Evolutionary conservation across 2,113 vertebrate species (phyloP).

Genomic region (Agelaius phoeniceus): DNA sequence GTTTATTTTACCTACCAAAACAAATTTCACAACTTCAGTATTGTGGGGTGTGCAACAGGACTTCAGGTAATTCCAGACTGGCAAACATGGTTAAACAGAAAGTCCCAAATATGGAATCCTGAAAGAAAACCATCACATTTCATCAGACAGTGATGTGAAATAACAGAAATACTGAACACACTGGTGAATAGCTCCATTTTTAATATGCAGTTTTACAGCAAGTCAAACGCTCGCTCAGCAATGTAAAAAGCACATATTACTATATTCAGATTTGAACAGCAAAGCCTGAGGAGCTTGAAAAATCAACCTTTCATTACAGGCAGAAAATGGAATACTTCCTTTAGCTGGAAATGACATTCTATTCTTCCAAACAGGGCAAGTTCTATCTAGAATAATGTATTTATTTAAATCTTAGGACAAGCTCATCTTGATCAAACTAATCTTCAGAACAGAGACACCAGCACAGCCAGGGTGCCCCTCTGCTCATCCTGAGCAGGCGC

Average conservation of each 20-base stretch:
- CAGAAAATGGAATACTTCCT: background rate
- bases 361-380: background rate
- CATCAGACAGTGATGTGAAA: background rate
- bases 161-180: background rate
- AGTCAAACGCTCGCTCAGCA: background rate
- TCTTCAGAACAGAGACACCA: background rate
- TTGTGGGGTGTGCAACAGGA: constrained; percentile 23
- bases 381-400: background rate
- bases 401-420: background rate
- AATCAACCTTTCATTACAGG: background rate
- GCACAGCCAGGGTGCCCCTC: background rate
- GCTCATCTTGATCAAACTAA: background rate
- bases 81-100: constrained; percentile 60
- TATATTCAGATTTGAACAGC: background rate
- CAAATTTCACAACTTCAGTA: constrained; percentile 33
- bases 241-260: background rate
- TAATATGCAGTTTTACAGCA: background rate
- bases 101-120: constrained; percentile 56
- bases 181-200: background rate
- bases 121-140: constrained; percentile 9
- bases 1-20: constrained; percentile 62
- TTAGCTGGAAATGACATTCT: background rate
- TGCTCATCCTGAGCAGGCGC: fast-evolving
- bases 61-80: constrained; percentile 60
- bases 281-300: background rate